These are phyloP conservation scores for Caenorhabditis tropicalis DNA, from an alignment of 1,140 invertebrate species.

Conservation along the genomic window DNA sequence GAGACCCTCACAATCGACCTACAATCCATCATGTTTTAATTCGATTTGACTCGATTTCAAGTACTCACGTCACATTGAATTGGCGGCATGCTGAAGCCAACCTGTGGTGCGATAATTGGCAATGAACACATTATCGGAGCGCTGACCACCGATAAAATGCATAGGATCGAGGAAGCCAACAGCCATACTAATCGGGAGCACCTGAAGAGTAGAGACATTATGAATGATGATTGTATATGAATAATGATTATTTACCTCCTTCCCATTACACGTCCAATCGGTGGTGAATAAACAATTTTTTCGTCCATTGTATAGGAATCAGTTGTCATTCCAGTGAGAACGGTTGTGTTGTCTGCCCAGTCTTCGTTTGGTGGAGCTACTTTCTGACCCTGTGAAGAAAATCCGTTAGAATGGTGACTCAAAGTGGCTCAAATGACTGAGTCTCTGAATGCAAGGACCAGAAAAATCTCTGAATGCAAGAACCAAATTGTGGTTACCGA, in stretches of 20 bases:
- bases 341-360: slow-evolving; percentile 96
- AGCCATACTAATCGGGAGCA: slow-evolving; percentile 81
- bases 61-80: slow-evolving; percentile 78
- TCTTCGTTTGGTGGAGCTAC: slow-evolving; percentile 78
- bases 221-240: neutral
- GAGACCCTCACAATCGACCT: slow-evolving; percentile 83
- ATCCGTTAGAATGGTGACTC: neutral
- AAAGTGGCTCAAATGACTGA: no score
- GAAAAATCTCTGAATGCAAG: no score
- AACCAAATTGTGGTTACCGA: no score
- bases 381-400: slow-evolving; percentile 49
- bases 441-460: no score
- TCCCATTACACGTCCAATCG: slow-evolving; percentile 81
- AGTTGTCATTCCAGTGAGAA: slow-evolving; percentile 93
- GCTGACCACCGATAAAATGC: slow-evolving; percentile 90
- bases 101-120: slow-evolving; percentile 60
- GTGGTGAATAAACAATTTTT: slow-evolving; percentile 74
- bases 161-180: slow-evolving; percentile 82
- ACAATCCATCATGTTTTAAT: slow-evolving; percentile 25
- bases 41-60: neutral
- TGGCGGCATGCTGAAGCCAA: slow-evolving; percentile 66
- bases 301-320: slow-evolving; percentile 91
- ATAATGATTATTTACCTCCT: slow-evolving; percentile 71
- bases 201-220: slow-evolving; percentile 71
- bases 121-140: slow-evolving; percentile 82